phyloP scores from a whole-genome alignment of 2,797 vertebrate species.

The Harpagifer antarcticus region DNA sequence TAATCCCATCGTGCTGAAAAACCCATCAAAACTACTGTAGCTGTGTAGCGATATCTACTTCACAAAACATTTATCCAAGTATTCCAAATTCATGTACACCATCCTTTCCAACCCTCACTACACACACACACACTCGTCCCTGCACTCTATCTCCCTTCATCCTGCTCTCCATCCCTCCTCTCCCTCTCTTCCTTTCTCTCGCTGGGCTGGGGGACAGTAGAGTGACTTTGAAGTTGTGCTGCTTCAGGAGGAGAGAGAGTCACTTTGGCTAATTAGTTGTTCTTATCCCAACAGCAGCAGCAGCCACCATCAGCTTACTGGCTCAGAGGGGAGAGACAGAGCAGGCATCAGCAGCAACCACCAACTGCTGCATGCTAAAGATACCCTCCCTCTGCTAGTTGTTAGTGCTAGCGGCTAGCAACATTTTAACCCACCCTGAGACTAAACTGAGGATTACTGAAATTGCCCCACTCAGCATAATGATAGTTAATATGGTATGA shows the following conservation, averaged over 20 bases:
- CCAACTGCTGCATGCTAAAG: conserved; percentile 70
- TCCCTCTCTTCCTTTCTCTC: conserved; percentile 53
- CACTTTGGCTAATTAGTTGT: conserved; percentile 83
- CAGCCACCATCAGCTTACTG: conserved; percentile 71
- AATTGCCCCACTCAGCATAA: conserved; percentile 58
- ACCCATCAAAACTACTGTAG: not conserved
- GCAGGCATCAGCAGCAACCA: conserved; percentile 59
- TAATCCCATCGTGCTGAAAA: conserved; percentile 2
- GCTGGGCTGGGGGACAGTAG: conserved; percentile 67
- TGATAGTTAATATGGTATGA: conserved; percentile 36
- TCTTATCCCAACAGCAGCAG: conserved; percentile 75
- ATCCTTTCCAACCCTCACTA: conserved; percentile 22
- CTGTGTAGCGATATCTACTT: conserved; percentile 24
- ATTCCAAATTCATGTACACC: conserved; percentile 54
- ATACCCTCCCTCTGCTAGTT: conserved; percentile 56
- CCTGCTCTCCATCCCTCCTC: conserved; percentile 52
- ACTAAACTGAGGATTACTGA: conserved; percentile 58
- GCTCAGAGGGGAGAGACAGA: conserved; percentile 78
- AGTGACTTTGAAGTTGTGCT: conserved; percentile 79
- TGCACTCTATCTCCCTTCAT: conserved; percentile 42
- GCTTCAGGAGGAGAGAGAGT: conserved; percentile 77
- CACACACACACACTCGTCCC: conserved; percentile 8
- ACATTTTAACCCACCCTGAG: conserved; percentile 54
- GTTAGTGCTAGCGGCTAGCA: conserved; percentile 48
- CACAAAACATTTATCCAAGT: conserved; percentile 38